phyloP scores from a whole-genome alignment of 37 sponge, comb jelly and placozoan species.

The Agelas oroides region DNA sequence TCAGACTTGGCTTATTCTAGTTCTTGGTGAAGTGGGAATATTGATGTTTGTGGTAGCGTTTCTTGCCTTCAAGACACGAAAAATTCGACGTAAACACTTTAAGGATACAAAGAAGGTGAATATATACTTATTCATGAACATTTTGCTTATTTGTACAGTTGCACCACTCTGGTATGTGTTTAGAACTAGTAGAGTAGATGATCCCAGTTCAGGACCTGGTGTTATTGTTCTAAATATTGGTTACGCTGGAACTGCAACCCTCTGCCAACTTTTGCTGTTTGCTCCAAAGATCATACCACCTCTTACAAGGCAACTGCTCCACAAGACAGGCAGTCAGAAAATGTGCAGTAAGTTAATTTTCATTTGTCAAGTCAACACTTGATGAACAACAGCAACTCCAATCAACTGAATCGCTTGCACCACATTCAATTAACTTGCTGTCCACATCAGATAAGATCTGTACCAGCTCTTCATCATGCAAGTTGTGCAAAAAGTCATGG shows the following conservation, averaged over 20 bases:
- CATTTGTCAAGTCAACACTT: no score
- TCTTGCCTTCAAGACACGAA: constrained; percentile 10
- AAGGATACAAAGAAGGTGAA: constrained; percentile 46
- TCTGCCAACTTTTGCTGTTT: not conserved
- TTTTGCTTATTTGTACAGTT: not conserved
- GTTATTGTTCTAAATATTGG: not conserved
- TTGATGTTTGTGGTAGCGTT: not conserved
- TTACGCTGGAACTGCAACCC: no score
- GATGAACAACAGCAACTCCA: no score
- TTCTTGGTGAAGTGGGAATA: not conserved
- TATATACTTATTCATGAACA: not conserved
- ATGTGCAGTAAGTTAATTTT: no score
- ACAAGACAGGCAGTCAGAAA: no score
- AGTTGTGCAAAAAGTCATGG: no score
- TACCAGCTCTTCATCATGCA: no score
- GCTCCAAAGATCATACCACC: not conserved
- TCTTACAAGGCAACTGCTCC: no score
- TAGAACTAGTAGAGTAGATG: not conserved
- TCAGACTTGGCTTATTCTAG: not conserved
- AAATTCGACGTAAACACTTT: constrained; percentile 20
- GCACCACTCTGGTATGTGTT: not conserved
- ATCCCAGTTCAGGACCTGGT: not conserved
- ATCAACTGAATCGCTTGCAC: no score
- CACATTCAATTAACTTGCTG: no score
- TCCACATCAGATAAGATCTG: no score